These are phyloP conservation scores for Piezodorus guildinii DNA, from an alignment of 1,140 invertebrate species.

Conservation along the genomic window DNA sequence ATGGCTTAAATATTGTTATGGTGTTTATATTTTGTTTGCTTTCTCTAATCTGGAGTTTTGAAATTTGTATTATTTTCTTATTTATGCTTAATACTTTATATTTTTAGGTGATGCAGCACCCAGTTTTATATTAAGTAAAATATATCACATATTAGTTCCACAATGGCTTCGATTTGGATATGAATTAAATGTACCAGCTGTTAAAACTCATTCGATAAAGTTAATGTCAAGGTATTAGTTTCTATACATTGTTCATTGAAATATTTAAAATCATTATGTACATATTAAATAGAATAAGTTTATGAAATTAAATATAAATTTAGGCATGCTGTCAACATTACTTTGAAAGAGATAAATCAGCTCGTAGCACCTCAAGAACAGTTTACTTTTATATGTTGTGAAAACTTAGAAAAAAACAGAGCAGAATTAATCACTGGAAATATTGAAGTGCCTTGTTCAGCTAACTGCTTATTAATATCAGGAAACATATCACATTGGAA, in stretches of 20 bases:
- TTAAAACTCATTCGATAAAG: conserved; percentile 39
- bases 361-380: conserved; percentile 24
- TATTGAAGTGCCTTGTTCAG: conserved; percentile 29
- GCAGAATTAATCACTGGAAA: background rate
- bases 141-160: conserved; percentile 40
- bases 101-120: background rate
- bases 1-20: background rate
- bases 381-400: conserved; percentile 23
- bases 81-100: too few species aligned
- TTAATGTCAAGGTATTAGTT: conserved; percentile 31
- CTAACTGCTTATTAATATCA: conserved; percentile 45
- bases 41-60: too few species aligned
- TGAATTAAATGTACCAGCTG: conserved; percentile 42
- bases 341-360: conserved; percentile 42
- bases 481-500: conserved; percentile 54
- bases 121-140: background rate
- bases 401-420: conserved; percentile 10
- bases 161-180: conserved; percentile 49
- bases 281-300: too few species aligned
- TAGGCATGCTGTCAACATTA: conserved; percentile 39
- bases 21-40: background rate
- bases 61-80: too few species aligned
- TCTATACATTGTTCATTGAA: background rate
- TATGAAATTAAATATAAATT: conserved; percentile 24
- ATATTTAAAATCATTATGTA: background rate